Evolutionary conservation across 1,140 invertebrate species (phyloP).

Genomic region (Telenomus remus): DNA sequence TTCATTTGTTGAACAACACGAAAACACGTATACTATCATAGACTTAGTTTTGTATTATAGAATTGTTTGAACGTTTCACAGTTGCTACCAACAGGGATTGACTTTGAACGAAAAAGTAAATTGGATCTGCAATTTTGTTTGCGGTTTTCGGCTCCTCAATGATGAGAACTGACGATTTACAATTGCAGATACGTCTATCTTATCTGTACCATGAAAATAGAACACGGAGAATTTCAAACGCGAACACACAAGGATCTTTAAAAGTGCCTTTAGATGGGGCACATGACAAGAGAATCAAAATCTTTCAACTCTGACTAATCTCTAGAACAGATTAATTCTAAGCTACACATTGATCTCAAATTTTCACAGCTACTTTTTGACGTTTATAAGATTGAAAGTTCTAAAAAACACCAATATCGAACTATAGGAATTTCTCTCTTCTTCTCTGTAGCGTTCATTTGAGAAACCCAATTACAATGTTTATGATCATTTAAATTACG

Average conservation of each 20-base stretch:
- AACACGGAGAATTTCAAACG: not conserved
- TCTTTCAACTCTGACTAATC: slow-evolving; percentile 15
- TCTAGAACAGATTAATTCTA: slow-evolving; percentile 2
- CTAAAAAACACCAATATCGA: slow-evolving; percentile 59
- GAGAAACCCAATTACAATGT: too few relatives aligned
- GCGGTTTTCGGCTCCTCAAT: not conserved
- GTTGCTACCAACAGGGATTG: slow-evolving; percentile 3
- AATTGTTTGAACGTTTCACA: slow-evolving; percentile 21
- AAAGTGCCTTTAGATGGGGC: slow-evolving; percentile 1
- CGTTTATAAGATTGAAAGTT: slow-evolving; percentile 3
- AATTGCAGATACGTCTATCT: too few relatives aligned
- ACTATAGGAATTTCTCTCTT: slow-evolving; percentile 44
- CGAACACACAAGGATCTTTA: too few relatives aligned
- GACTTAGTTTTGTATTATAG: slow-evolving; percentile 18
- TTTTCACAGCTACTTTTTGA: slow-evolving; percentile 24
- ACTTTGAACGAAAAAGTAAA: slow-evolving; percentile 2
- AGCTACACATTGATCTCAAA: slow-evolving; percentile 46
- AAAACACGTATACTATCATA: slow-evolving; percentile 37
- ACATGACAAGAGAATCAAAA: slow-evolving; percentile 36
- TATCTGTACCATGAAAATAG: slow-evolving; percentile 31
- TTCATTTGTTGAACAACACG: slow-evolving; percentile 34
- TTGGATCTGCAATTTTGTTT: slow-evolving; percentile 9
- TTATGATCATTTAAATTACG: too few relatives aligned
- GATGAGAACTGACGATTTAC: slow-evolving; percentile 1
- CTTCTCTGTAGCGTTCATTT: not conserved